Base-by-base conservation (phyloP, 2,797 vertebrate species). In the Fratercula arctica region DNA sequence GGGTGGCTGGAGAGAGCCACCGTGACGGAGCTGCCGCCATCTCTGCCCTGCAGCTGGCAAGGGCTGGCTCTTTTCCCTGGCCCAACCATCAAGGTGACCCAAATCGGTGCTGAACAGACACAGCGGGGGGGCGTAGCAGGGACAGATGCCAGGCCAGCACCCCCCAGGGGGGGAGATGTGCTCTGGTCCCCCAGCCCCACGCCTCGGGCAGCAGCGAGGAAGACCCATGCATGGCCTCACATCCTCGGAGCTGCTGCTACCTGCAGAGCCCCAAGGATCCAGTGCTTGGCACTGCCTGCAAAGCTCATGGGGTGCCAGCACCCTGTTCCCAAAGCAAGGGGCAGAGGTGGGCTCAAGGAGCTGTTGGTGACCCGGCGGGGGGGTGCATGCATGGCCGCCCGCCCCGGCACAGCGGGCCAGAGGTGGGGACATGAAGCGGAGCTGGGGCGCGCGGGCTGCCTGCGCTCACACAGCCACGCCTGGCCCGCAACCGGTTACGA, bases 1-100 rank as follows among this genome's bases (percentile, higher is more conserved):
- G 92, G 96, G 96, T 96, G 96, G 96, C 95, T 96, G 95, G 95
- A 97, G 96, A 95, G 96, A 96, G 93, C 96, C 2, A 16, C 43
- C 0, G 51, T 84, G 89, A 6, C 8, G 78, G 68, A 89, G 90
- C 92, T 75, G 93, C 84, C 0, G 29, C 72, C 75, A 37, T 21
- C 64, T 63, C 68, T 61, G 13, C 70, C 31, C 67, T 24, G 78
- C 79, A 10, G 64, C 69, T 17, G 8, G 12, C 39, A 6, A 51
- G 45, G 61, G 51, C 63, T 1, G 10, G 24, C 78, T 41, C 63
- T 46, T 79, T 48, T 15, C 17, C 2, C 11, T 20, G 16, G 15
- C 68, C 1, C 2, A 16, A n/a, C 28, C 28, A 11, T 29, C 54
- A 29, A 6, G 51, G 68, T 56, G 75, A 60, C n/a, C 14, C 51